Conservation (phyloP, 1,140 invertebrate genomes). For the Drusus annulatus region DNA sequence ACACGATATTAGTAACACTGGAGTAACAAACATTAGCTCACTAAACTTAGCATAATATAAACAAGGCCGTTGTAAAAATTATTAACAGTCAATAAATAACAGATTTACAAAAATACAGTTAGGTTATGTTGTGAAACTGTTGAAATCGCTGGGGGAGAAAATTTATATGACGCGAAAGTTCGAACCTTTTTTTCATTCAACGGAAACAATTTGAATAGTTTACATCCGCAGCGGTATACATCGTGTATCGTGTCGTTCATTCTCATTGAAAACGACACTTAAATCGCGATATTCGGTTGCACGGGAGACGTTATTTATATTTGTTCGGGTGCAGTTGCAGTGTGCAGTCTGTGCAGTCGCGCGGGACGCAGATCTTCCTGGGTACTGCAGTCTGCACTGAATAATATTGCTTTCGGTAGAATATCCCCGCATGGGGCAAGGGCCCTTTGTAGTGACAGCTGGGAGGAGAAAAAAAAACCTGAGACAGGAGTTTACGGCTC, state of each 20-base stretch:
- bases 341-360: background rate
- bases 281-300: too few species aligned
- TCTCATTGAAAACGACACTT: constrained; percentile 25
- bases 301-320: too few species aligned
- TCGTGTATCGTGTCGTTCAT: constrained; percentile 55
- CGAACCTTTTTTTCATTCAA: constrained; percentile 50
- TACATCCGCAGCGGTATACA: constrained; percentile 54
- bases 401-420: background rate
- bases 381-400: too few species aligned
- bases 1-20: too few species aligned
- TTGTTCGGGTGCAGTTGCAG: too few species aligned
- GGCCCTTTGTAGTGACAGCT: constrained; percentile 41
- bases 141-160: too few species aligned
- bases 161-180: background rate
- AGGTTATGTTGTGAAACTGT: constrained; percentile 25
- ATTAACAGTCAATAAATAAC: background rate
- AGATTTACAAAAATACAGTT: too few species aligned
- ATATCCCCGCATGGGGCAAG: constrained; percentile 42
- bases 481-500: background rate
- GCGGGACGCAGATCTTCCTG: background rate
- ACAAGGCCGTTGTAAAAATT: background rate
- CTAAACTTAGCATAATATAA: too few species aligned
- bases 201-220: constrained; percentile 53
- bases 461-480: constrained; percentile 9
- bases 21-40: too few species aligned